phyloP scores from a whole-genome alignment of 2,797 vertebrate genomes.

The Mormyrops attenuatus region DNA sequence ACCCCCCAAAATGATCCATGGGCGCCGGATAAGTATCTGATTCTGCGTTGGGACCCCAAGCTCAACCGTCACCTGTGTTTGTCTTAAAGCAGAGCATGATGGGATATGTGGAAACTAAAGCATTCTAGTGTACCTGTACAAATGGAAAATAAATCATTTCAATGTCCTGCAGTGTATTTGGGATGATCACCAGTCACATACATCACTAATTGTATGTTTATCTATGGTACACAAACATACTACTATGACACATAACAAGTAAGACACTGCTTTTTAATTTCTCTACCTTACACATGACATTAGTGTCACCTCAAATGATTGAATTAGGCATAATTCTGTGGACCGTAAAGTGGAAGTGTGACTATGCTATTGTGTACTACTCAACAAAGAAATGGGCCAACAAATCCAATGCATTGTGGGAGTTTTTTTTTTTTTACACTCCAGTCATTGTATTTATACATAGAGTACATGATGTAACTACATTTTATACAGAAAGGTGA shows the following conservation, averaged over 20 bases:
- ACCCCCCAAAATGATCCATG: neutral
- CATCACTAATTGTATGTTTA: neutral
- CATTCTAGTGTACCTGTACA: neutral
- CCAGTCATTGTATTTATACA: slow-evolving; percentile 47
- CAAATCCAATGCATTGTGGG: slow-evolving; percentile 77
- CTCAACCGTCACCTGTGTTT: neutral
- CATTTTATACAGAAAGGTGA: slow-evolving; percentile 1
- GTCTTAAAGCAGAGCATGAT: neutral
- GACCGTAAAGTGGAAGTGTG: slow-evolving; percentile 72
- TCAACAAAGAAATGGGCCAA: slow-evolving; percentile 67
- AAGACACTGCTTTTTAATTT: slow-evolving; percentile 66
- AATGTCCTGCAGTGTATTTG: neutral
- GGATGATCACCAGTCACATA: neutral
- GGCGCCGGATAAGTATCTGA: no score
- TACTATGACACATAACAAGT: slow-evolving; percentile 25
- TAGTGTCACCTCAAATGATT: slow-evolving; percentile 58
- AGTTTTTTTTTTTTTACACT: slow-evolving; percentile 54
- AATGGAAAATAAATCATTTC: neutral
- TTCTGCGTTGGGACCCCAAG: neutral
- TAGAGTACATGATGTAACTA: slow-evolving; percentile 57
- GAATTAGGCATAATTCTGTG: slow-evolving; percentile 51
- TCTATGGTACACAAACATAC: neutral
- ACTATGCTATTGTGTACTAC: slow-evolving; percentile 70
- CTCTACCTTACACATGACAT: slow-evolving; percentile 59
- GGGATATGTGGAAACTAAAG: neutral